These are phyloP conservation scores for Scelioninae gen. 2 DNA, from an alignment of 2,888 invertebrate species.

Conservation along the genomic window DNA sequence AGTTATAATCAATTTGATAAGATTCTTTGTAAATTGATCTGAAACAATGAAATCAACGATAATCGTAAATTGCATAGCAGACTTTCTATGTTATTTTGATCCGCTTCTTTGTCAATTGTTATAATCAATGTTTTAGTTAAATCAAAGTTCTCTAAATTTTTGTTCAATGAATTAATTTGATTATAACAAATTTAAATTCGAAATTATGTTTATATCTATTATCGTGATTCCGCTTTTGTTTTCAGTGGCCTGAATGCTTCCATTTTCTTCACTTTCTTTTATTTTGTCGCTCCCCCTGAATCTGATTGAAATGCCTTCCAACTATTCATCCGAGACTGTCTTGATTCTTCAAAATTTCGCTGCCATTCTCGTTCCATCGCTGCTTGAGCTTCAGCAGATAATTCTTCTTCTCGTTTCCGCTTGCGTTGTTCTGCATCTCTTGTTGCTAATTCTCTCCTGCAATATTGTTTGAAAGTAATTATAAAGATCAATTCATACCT, in stretches of 20 bases:
- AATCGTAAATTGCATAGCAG: conserved; percentile 15
- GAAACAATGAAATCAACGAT: conserved; percentile 23
- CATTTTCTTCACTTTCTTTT: conserved; percentile 87
- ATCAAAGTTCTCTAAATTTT: too few relatives aligned
- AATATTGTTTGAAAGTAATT: too few relatives aligned
- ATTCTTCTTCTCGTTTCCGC: conserved; percentile 93
- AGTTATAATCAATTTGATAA: conserved; percentile 35
- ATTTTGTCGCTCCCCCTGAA: conserved; percentile 78
- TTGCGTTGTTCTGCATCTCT: conserved; percentile 95
- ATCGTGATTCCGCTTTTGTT: conserved; percentile 94
- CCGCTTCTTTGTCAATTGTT: conserved; percentile 9
- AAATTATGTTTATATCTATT: conserved; percentile 70
- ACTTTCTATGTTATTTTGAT: not conserved
- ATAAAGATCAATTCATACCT: too few relatives aligned
- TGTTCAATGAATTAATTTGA: too few relatives aligned
- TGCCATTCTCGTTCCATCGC: conserved; percentile 97
- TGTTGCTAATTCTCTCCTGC: conserved; percentile 86
- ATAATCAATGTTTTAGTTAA: conserved; percentile 1
- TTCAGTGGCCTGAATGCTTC: conserved; percentile 93
- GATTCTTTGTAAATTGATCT: conserved; percentile 19
- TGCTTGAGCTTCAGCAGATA: conserved; percentile 92
- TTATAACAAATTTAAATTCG: not conserved
- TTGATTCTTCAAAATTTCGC: conserved; percentile 98
- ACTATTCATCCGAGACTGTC: conserved; percentile 93
- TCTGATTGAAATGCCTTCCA: conserved; percentile 92